Evolutionary conservation across 2,888 invertebrate species (phyloP), one percentile per base, ranked within the genome.

Genomic region (Clivina fossor): DNA sequence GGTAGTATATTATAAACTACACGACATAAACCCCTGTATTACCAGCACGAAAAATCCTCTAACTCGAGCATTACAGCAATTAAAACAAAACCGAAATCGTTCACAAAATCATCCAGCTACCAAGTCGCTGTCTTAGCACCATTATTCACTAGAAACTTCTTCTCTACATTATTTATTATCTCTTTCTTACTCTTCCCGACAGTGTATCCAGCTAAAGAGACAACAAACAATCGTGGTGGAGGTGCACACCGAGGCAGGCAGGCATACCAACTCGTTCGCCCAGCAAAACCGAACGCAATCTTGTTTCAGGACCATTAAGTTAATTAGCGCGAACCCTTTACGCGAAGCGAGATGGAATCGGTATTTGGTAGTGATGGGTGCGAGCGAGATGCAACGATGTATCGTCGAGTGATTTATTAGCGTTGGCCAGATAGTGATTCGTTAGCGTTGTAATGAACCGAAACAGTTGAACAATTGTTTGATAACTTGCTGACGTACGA

Each of bases 281-380:
- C 26, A 40, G 55, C 55, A 55, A 55, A 73, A 71, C 72, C 71
- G 64, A 73, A 72, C 69, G 71, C 73, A 74, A 74, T 74, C 74
- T 74, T 74, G 73, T 74, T 74, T 73, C 73, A 68, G 68, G 71
- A 71, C 73, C 74, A 74, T 74, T 74, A 73, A 74, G 69, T 74
- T 74, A 74, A 74, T 74, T 73, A 73, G 68, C 63, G 47, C 18
- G 44, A 68, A 70, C 69, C 72, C 71, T 71, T 70, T 71, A n/a
- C 65, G 65, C 58, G 59, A 58, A 64, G 63, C 59, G 63, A 59
- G 64, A 64, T 41, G 38, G 57, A n/a, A 26, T 3, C 47, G 13
- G 38, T 33, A 26, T 28, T 15, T 16, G 19, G 13, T 7, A 3
- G 9, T 16, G 7, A 9, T 16, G 30, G 9, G 8, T 3, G 47